Evolutionary conservation across 37 sponge, comb jelly and placozoan genomes (phyloP).

Genomic region (Aplysina aerophoba): DNA sequence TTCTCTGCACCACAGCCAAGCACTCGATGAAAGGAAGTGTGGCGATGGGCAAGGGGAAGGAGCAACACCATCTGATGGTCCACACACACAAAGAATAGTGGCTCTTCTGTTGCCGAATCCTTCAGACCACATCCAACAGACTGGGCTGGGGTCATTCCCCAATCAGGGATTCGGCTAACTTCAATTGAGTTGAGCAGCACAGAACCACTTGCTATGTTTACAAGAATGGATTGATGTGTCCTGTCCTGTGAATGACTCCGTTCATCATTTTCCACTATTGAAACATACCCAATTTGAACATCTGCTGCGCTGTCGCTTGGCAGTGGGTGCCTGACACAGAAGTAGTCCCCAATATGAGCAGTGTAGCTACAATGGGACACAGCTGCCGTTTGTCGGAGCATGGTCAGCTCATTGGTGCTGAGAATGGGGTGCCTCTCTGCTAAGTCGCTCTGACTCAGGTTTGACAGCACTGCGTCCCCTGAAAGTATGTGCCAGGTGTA

Average conservation of each 20-base stretch:
- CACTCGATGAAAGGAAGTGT: constrained; percentile 3
- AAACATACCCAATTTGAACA: not conserved
- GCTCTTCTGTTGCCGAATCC: not conserved
- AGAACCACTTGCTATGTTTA: not conserved
- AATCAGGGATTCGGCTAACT: not conserved
- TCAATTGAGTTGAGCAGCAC: not conserved
- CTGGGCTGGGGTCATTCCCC: not conserved
- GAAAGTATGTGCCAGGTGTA: not conserved
- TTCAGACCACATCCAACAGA: constrained; percentile 57
- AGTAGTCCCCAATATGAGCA: not conserved
- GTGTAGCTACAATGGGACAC: not conserved
- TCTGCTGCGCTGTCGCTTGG: not conserved
- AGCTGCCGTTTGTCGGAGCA: not conserved
- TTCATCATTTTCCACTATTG: not conserved
- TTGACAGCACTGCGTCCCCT: not conserved
- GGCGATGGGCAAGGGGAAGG: not conserved
- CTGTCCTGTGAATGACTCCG: not conserved
- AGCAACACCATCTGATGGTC: constrained; percentile 45
- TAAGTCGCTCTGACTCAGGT: not conserved
- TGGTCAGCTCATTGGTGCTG: not conserved
- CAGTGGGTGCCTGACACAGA: not conserved
- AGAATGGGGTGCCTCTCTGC: not conserved
- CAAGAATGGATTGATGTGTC: constrained; percentile 22
- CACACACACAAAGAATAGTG: constrained; percentile 56
- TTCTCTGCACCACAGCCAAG: not conserved